phyloP scores from a whole-genome alignment of 2,797 vertebrate species.

The Arremon aurantiirostris region DNA sequence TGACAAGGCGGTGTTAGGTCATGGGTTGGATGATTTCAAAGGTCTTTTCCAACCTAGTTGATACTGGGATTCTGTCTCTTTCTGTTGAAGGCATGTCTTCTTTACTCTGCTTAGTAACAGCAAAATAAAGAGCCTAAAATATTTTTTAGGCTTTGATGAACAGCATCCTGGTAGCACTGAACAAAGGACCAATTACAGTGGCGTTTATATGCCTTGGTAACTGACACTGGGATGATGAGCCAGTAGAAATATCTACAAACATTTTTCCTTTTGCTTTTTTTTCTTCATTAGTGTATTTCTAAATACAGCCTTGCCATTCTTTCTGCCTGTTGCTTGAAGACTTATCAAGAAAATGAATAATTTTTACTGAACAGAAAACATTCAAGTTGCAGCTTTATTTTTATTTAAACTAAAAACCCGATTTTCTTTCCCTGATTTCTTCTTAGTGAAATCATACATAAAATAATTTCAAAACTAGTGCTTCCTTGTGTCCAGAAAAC shows the following conservation, averaged over 20 bases:
- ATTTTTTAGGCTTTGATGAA: not conserved
- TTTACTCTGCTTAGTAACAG: not conserved
- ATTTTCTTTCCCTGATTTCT: not conserved
- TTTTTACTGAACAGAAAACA: not conserved
- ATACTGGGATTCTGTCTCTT: not conserved
- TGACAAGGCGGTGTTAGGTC: not conserved
- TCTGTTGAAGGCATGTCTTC: not conserved
- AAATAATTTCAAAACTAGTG: not conserved
- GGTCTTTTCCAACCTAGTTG: not conserved
- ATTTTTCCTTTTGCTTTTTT: not conserved
- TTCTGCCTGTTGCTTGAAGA: not conserved
- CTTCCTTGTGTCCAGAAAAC: not conserved
- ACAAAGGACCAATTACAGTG: not conserved
- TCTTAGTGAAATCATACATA: not conserved
- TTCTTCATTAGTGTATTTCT: not conserved
- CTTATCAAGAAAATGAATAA: constrained; percentile 10
- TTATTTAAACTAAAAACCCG: not conserved
- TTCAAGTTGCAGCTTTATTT: not conserved
- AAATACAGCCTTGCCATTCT: not conserved
- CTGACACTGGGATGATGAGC: not conserved
- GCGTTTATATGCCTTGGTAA: not conserved
- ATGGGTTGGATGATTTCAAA: not conserved
- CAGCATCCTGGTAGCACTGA: constrained; percentile 18
- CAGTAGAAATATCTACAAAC: not conserved
- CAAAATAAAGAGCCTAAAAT: not conserved